Evolutionary conservation across 2,797 vertebrate species (phyloP).

Genomic region (Gorsachius magnificus): DNA sequence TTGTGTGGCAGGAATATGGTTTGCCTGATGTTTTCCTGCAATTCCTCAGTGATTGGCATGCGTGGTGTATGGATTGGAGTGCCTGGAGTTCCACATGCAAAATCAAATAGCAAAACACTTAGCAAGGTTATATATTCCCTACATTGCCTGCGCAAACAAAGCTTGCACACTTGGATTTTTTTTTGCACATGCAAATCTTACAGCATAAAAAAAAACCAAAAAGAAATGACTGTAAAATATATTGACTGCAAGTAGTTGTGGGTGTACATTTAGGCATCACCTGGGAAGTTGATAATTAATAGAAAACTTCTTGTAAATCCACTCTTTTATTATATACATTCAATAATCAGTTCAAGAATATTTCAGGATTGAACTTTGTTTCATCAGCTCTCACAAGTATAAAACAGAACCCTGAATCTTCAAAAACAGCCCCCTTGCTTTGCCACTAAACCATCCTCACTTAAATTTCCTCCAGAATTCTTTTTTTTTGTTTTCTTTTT

Average conservation of each 20-base stretch:
- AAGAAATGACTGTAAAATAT: neutral
- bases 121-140: neutral
- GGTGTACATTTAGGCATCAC: neutral
- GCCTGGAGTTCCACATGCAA: neutral
- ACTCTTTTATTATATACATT: neutral
- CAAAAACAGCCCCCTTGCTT: neutral
- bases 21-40: neutral
- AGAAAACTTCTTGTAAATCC: neutral
- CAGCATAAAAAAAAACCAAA: neutral
- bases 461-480: neutral
- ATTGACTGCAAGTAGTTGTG: neutral
- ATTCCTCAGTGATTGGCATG: neutral
- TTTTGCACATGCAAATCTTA: neutral
- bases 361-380: neutral
- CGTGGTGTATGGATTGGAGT: neutral
- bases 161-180: neutral
- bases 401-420: neutral
- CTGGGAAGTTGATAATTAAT: neutral
- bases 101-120: neutral
- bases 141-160: neutral
- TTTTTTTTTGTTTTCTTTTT: neutral
- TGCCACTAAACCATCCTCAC: neutral
- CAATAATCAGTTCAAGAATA: neutral
- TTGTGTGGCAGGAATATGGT: fast-evolving
- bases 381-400: neutral